Evolutionary conservation across 2,888 invertebrate species (phyloP).

Genomic region (Cenopis cana): DNA sequence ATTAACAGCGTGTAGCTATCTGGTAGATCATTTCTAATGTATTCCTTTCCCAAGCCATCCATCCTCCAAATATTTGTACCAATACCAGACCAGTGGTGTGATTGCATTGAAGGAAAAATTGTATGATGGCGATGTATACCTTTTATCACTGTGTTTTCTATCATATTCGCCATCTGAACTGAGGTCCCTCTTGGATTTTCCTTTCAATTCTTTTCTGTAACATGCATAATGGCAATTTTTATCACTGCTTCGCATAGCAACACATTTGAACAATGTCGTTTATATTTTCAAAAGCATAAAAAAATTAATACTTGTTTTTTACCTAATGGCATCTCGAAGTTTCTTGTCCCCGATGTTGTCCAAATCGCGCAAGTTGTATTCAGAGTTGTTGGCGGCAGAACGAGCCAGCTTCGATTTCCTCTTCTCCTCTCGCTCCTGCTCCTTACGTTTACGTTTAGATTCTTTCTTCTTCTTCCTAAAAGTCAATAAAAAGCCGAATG

Average conservation of each 20-base stretch:
- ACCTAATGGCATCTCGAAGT: constrained; percentile 88
- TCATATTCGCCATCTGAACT: constrained; percentile 83
- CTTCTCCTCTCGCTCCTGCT: constrained; percentile 88
- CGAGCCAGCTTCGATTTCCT: constrained; percentile 87
- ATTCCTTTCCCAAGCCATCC: background rate
- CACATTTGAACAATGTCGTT: background rate
- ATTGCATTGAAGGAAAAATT: constrained; percentile 4
- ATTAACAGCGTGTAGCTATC: no score
- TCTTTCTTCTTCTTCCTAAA: constrained; percentile 88
- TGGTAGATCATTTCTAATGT: background rate
- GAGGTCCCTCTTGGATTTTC: constrained; percentile 78
- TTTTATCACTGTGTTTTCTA: constrained; percentile 79
- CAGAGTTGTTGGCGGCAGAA: constrained; percentile 77
- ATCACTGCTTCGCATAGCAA: constrained; percentile 3
- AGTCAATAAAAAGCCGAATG: constrained; percentile 30
- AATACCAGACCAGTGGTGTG: background rate
- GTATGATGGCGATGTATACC: constrained; percentile 57
- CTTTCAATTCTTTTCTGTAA: constrained; percentile 80
- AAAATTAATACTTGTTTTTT: constrained; percentile 51
- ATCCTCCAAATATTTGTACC: background rate
- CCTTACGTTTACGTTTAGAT: constrained; percentile 89
- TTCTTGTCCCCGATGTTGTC: constrained; percentile 87
- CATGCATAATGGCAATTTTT: constrained; percentile 25
- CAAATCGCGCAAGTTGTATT: constrained; percentile 87
- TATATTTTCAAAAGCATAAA: background rate